Evolutionary conservation across 2,888 invertebrate genomes (phyloP).

Genomic region (Mesorhabditis sp.): DNA sequence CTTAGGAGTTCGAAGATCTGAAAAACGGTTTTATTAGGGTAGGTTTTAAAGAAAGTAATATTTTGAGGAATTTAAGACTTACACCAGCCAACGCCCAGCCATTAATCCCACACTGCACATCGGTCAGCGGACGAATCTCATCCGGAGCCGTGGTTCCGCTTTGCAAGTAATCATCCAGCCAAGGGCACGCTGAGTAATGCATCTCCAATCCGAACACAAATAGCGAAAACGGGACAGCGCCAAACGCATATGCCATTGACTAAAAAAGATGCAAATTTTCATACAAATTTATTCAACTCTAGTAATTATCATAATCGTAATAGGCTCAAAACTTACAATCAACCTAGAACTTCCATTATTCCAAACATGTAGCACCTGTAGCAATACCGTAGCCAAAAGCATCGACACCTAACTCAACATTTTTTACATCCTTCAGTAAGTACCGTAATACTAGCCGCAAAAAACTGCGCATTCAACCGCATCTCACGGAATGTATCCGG

Average conservation of each 20-base stretch:
- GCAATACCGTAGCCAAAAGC: slow-evolving; percentile 37
- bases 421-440: slow-evolving; percentile 9
- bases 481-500: slow-evolving; percentile 47
- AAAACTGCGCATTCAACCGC: slow-evolving; percentile 44
- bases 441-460: slow-evolving; percentile 36
- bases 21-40: slow-evolving; percentile 8
- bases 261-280: slow-evolving; percentile 22
- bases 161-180: slow-evolving; percentile 48
- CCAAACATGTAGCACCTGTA: slow-evolving; percentile 45
- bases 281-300: neutral
- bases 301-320: neutral
- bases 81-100: slow-evolving; percentile 56
- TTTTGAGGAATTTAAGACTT: slow-evolving; percentile 7
- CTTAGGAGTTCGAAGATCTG: slow-evolving; percentile 54
- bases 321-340: slow-evolving; percentile 30
- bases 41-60: neutral
- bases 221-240: slow-evolving; percentile 49
- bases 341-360: slow-evolving; percentile 38
- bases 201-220: slow-evolving; percentile 55
- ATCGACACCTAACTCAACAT: slow-evolving; percentile 19
- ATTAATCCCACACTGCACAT: slow-evolving; percentile 51
- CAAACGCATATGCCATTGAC: slow-evolving; percentile 51
- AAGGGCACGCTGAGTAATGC: slow-evolving; percentile 56
- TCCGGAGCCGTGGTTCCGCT: neutral
- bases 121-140: slow-evolving; percentile 11